Evolutionary conservation across 2,888 invertebrate species (phyloP).

Genomic region (Tetanocera ferruginea): DNA sequence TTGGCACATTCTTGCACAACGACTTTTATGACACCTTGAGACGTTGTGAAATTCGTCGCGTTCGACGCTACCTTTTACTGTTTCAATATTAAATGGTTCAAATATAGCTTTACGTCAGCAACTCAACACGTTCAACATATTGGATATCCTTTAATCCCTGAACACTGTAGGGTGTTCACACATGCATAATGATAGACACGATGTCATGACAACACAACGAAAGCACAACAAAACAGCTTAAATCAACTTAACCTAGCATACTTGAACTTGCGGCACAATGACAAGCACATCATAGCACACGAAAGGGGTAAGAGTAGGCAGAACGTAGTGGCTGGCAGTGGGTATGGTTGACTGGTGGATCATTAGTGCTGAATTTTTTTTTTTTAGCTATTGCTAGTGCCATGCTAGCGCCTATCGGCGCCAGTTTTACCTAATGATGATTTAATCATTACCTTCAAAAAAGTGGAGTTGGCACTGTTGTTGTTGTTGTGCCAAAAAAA

Average conservation of each 20-base stretch:
- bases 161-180: not conserved
- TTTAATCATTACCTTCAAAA: conserved; percentile 20
- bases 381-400: too few relatives aligned
- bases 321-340: too few relatives aligned
- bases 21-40: too few relatives aligned
- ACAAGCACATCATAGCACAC: not conserved
- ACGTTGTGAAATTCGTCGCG: too few relatives aligned
- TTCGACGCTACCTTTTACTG: too few relatives aligned
- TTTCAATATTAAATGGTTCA: too few relatives aligned
- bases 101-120: not conserved
- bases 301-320: too few relatives aligned
- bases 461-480: too few relatives aligned
- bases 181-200: not conserved
- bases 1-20: too few relatives aligned
- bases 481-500: not conserved
- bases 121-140: not conserved
- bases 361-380: too few relatives aligned
- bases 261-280: conserved; percentile 35
- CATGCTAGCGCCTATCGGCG: not conserved
- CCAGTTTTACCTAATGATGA: conserved; percentile 11
- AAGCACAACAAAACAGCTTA: conserved; percentile 7
- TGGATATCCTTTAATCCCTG: not conserved
- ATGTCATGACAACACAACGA: conserved; percentile 33
- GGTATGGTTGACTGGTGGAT: too few relatives aligned
- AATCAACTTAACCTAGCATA: conserved; percentile 25